Base-by-base conservation (phyloP, 2,113 vertebrate species). In the Calyptommatus sinebrachiatus region DNA sequence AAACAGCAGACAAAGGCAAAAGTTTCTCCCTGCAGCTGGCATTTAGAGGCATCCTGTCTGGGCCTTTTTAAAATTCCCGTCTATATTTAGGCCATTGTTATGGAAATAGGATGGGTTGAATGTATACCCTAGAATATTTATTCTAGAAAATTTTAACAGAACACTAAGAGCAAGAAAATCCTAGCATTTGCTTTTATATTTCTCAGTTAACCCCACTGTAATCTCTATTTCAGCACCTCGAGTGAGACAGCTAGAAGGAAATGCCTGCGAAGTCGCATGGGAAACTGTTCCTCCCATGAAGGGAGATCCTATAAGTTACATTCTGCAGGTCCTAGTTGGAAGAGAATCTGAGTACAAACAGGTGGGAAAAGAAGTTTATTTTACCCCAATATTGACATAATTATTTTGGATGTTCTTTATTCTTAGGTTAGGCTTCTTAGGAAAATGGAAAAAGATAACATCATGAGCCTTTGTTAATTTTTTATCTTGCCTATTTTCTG, bases 311-410 rank as follows among this genome's bases (percentile, higher is more conserved):
- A 90, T 99, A 83, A 95, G 90, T 91, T 99, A 99, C 50, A 85
- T 97, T 77, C 96, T 99, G 5, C 98, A 99, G 93, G 95, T 99
- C 80, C 92, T 97, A 89, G 96, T 98, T 78, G 97, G 98, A 83
- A 97, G 97, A 88, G 98, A 99, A 86, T 96, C 97, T 0, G 98
- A 99, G 85, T 99, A 98, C 91, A 99, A 98, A 93, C 98, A 99
- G 98, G 98, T 99, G 92, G 53, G 95, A 73, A 69, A 67, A 73
- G 9, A 22, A 2, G 29, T 26, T 66, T 0, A 0, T 60, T 87
- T 82, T 82, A 35, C n/a, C 20, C 46, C n/a, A 74, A 66, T 45
- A 31, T 41, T 29, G 20, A 57, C 57, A 73, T 21, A 28, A 28
- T 48, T 35, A 22, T 1, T 28, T 29, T 57, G 1, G 22, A 10